phyloP scores from a whole-genome alignment of 2,888 invertebrate genomes.

The Microplitis manilae region DNA sequence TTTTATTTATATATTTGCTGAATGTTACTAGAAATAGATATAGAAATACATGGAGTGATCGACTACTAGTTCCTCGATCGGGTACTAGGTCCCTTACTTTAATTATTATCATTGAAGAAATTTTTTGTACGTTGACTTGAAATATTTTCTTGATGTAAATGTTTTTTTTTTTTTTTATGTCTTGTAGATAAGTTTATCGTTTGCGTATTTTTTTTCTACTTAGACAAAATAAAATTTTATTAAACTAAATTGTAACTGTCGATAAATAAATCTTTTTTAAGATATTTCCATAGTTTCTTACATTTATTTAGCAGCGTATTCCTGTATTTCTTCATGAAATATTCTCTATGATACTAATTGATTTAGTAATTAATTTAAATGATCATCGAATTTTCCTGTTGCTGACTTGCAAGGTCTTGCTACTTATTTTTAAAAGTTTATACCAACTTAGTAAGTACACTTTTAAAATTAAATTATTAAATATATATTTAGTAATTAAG shows the following conservation, averaged over 20 bases:
- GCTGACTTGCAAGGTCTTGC: slow-evolving; percentile 51
- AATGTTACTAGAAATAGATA: too few species aligned
- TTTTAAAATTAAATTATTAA: too few species aligned
- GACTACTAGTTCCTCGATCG: too few species aligned
- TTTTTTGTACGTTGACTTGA: too few species aligned
- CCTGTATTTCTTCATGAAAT: too few species aligned
- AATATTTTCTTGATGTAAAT: background rate
- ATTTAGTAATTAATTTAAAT: slow-evolving; percentile 56
- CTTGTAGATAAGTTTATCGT: background rate
- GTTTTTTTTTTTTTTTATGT: background rate
- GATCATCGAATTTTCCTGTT: slow-evolving; percentile 61
- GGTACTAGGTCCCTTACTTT: too few species aligned
- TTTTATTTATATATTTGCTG: too few species aligned
- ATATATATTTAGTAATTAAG: too few species aligned
- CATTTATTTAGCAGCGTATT: too few species aligned
- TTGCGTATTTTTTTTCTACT: background rate
- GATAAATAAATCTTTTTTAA: background rate
- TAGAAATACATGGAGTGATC: too few species aligned
- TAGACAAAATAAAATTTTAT: background rate
- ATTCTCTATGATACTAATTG: too few species aligned
- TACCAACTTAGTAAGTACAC: slow-evolving; percentile 59
- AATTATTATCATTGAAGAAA: too few species aligned
- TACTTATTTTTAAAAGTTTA: slow-evolving; percentile 40
- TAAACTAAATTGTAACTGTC: background rate
- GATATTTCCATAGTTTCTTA: background rate